Percentiles rank a stretch among this genome's conserved stretches.
Conservation (phyloP, 2,113 vertebrate species). For the Reinhardtius hippoglossoides region DNA sequence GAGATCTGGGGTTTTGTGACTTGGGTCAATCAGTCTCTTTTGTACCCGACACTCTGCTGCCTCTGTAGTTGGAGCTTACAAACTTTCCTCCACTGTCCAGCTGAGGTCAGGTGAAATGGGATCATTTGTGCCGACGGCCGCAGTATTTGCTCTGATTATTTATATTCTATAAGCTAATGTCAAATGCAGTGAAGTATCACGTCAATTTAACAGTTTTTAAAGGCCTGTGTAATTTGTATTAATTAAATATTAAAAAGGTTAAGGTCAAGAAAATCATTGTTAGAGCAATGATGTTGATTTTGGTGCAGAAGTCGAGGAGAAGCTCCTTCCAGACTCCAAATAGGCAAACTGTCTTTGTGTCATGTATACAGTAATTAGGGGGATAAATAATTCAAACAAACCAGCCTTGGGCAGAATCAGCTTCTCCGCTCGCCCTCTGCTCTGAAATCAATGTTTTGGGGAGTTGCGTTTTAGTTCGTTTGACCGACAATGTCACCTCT, state of each 20-base stretch:
- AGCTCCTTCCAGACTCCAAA: conserved; percentile 43
- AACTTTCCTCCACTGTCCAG: conserved; percentile 5
- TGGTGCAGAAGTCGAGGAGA: conserved; percentile 28
- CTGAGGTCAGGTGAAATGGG: conserved; percentile 10
- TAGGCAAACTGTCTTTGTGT: conserved; percentile 55
- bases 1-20: conserved; percentile 42
- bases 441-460: conserved; percentile 64
- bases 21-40: conserved; percentile 43
- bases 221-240: too few species aligned
- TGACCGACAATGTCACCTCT: conserved; percentile 39
- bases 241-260: too few species aligned
- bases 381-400: conserved; percentile 74
- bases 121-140: background rate
- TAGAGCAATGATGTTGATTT: background rate
- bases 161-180: background rate
- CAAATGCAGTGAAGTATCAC: background rate
- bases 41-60: background rate
- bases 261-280: conserved; percentile 12
- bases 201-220: too few species aligned
- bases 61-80: conserved; percentile 22
- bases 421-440: conserved; percentile 40
- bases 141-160: background rate
- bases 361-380: conserved; percentile 73
- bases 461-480: conserved; percentile 42
- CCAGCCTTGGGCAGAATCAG: conserved; percentile 69